phyloP scores from a whole-genome alignment of 2,888 invertebrate genomes.

The Zhuqinia jingwanae region DNA sequence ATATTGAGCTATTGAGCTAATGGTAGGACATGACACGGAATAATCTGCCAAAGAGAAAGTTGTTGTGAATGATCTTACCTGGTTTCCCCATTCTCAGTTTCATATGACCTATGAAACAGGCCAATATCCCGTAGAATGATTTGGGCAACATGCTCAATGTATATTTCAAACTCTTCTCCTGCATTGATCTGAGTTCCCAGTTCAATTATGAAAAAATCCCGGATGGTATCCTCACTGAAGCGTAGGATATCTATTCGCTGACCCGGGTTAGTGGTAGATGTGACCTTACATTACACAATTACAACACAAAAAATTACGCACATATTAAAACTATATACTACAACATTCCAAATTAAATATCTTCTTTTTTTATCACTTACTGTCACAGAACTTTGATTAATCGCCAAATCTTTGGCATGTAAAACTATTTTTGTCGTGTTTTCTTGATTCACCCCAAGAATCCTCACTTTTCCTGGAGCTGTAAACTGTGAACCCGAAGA shows the following conservation, averaged over 20 bases:
- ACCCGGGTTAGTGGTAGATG: slow-evolving; percentile 17
- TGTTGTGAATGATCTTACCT: no score
- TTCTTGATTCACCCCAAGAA: slow-evolving; percentile 54
- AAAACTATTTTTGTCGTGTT: slow-evolving; percentile 39
- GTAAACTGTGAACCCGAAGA: slow-evolving; percentile 52
- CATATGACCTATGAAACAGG: slow-evolving; percentile 47
- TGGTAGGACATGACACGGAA: no score
- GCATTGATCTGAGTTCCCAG: slow-evolving; percentile 27
- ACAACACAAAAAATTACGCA: not conserved
- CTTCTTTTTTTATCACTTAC: slow-evolving; percentile 55
- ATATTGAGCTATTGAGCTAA: no score
- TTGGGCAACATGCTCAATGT: slow-evolving; percentile 36
- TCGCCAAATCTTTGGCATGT: slow-evolving; percentile 51
- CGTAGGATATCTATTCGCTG: slow-evolving; percentile 2
- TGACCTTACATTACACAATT: slow-evolving; percentile 10
- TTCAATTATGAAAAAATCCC: slow-evolving; percentile 59
- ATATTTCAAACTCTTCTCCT: slow-evolving; percentile 44
- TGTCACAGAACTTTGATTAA: slow-evolving; percentile 40
- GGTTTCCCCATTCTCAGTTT: slow-evolving; percentile 55
- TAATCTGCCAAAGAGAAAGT: not conserved
- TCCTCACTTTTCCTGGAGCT: slow-evolving; percentile 70
- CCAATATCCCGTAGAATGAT: slow-evolving; percentile 7
- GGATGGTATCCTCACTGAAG: slow-evolving; percentile 11
- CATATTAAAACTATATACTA: not conserved
- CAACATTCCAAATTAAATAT: no score